Percentiles rank a stretch among this genome's conserved stretches.
Conservation (phyloP, 2,888 invertebrate genomes). For the Camponotus fellah region DNA sequence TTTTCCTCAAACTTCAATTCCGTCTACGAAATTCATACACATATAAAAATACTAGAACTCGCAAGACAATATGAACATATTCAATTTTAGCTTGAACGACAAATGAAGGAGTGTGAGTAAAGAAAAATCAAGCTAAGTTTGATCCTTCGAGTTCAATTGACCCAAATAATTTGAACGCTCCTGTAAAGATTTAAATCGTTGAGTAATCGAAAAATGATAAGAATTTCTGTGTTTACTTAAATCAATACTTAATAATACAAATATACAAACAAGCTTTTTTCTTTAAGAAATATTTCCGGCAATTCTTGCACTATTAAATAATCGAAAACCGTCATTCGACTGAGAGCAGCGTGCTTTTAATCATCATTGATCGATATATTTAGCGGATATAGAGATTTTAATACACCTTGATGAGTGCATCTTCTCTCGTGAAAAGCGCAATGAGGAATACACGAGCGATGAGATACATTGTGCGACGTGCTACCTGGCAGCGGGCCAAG, state of each 20-base stretch:
- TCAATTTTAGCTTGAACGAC: conserved; percentile 19
- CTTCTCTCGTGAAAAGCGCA: conserved; percentile 50
- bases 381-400: conserved; percentile 46
- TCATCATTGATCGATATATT: conserved; percentile 30
- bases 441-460: conserved; percentile 60
- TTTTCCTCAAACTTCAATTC: conserved; percentile 19
- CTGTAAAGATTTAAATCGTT: not conserved
- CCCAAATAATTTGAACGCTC: conserved; percentile 4
- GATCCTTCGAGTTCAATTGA: not conserved
- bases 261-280: not conserved
- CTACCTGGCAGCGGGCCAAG: conserved; percentile 80
- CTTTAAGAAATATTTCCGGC: not conserved
- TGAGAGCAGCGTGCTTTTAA: conserved; percentile 22
- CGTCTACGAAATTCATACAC: not conserved
- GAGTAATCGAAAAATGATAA: not conserved
- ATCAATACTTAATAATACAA: not conserved
- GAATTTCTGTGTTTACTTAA: not conserved
- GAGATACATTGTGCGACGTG: conserved; percentile 79
- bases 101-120: conserved; percentile 31
- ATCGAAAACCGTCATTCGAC: not conserved
- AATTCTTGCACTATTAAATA: conserved; percentile 9
- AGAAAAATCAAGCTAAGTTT: conserved; percentile 4
- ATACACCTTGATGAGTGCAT: conserved; percentile 67
- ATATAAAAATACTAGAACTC: not conserved
- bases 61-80: conserved; percentile 16